Conservation (phyloP, 1,140 invertebrate genomes). For the Potamilus streckersoni region DNA sequence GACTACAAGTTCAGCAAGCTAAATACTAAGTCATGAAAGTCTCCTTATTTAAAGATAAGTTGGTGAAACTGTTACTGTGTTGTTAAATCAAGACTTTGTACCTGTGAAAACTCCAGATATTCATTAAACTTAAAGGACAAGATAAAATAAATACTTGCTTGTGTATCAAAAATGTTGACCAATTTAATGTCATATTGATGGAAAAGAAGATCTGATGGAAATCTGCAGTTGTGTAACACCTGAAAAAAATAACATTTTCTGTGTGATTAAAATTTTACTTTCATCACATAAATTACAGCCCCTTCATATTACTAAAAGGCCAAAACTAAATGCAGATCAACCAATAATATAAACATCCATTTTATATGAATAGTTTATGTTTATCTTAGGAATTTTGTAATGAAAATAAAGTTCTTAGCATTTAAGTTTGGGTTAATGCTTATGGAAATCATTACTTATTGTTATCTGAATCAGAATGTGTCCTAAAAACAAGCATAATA, state of each 20-base stretch:
- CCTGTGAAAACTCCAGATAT: not conserved
- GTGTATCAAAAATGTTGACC: conserved; percentile 56
- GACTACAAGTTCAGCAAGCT: too few species aligned
- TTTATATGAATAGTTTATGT: too few species aligned
- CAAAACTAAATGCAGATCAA: too few species aligned
- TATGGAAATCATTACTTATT: too few species aligned
- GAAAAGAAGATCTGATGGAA: conserved; percentile 45
- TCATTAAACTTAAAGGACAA: not conserved
- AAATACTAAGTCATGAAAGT: not conserved
- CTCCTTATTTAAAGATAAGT: not conserved
- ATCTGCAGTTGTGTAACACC: conserved; percentile 54
- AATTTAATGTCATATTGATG: conserved; percentile 48
- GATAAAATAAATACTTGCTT: conserved; percentile 32
- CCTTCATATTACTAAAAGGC: too few species aligned
- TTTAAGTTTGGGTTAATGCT: too few species aligned
- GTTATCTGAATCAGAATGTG: too few species aligned
- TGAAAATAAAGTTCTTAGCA: too few species aligned
- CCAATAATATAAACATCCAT: too few species aligned
- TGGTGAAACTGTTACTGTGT: not conserved
- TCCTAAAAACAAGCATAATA: too few species aligned
- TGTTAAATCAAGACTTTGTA: not conserved
- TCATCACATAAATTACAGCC: too few species aligned
- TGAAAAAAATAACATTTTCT: conserved; percentile 18
- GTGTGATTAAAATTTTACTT: not conserved
- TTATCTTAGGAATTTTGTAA: too few species aligned